Base-by-base conservation (phyloP, 2,113 vertebrate species). In the Salvelinus fontinalis region DNA sequence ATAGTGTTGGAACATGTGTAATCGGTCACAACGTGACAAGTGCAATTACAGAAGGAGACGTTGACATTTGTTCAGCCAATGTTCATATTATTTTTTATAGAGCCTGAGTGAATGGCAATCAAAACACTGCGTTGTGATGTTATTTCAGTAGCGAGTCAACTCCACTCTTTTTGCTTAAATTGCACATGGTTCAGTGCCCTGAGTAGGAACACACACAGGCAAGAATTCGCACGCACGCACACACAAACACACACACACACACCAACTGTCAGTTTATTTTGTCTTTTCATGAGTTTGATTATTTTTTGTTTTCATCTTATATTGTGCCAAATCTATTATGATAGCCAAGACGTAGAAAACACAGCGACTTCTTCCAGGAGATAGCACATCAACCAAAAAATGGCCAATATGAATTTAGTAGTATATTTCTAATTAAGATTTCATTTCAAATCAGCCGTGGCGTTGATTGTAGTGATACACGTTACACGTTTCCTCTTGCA, bases 1-100 rank as follows among this genome's bases (percentile, higher is more conserved):
- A 86, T 91, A 89, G 78, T 81, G 60, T 39, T 78, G 80, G 81
- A 88, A 82, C 79, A 74, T 81, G 80, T 83, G 75, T 79, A 84
- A 84, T 77, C 78, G 79, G 77, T 60, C 78, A 82, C 67, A 22
- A 75, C 72, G 57, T 83, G 84, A 82, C 77, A 88, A 75, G 66
- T 77, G 24, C 81, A 72, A 84, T 85, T 84, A 87, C 71, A 86
- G 79, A 20, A 74, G 64, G 26, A 54, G 82, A n/a, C 26, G 54
- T 71, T 67, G 14, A 44, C 18, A 54, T 68, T 70, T 79, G 22
- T 73, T 83, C 68, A 64, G 67, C n/a, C 62, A 59, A 64, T 34
- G 80, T 80, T 77, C 24, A 72, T 26, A 51, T 64, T 57, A 5
- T 73, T 75, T 78, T 78, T 49, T 75, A 39, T 39, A 64, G 34